Evolutionary conservation across 2,113 vertebrate species (phyloP).

Genomic region (Gulo gulo): DNA sequence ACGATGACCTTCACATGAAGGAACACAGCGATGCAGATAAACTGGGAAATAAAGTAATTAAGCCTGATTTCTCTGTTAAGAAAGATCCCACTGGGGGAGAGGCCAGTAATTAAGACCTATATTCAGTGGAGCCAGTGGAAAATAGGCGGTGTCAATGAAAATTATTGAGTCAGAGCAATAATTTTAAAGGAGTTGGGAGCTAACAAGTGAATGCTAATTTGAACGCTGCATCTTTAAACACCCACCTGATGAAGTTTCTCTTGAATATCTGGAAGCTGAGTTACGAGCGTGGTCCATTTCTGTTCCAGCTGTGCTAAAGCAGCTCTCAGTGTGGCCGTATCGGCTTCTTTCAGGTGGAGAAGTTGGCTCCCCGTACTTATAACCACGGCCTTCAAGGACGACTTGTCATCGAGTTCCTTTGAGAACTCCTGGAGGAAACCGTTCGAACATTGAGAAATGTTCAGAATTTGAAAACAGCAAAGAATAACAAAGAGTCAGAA

Average conservation of each 20-base stretch:
- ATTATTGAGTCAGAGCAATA: constrained; percentile 60
- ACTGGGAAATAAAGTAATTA: constrained; percentile 74
- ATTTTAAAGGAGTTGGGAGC: constrained; percentile 42
- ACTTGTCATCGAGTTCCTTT: constrained; percentile 87
- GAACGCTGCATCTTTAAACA: constrained; percentile 8
- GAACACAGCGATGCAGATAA: constrained; percentile 44
- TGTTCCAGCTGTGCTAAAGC: constrained; percentile 86
- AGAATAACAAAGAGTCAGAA: neutral
- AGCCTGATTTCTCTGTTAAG: constrained; percentile 57
- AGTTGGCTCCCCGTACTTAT: constrained; percentile 87
- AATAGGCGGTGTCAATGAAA: constrained; percentile 48
- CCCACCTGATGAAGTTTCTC: constrained; percentile 90
- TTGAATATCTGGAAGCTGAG: constrained; percentile 84
- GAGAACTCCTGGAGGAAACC: constrained; percentile 83
- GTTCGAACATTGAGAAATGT: neutral
- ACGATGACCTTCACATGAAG: constrained; percentile 60
- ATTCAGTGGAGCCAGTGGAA: constrained; percentile 60
- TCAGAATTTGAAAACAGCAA: neutral
- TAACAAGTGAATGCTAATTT: constrained; percentile 55
- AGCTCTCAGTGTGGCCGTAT: constrained; percentile 81
- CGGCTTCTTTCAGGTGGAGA: constrained; percentile 83
- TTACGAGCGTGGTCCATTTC: constrained; percentile 87
- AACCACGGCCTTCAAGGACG: constrained; percentile 86
- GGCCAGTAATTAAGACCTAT: constrained; percentile 58
- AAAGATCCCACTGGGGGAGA: constrained; percentile 64